phyloP scores from a whole-genome alignment of 1,140 invertebrate genomes.

The Temnothorax nylanderi region DNA sequence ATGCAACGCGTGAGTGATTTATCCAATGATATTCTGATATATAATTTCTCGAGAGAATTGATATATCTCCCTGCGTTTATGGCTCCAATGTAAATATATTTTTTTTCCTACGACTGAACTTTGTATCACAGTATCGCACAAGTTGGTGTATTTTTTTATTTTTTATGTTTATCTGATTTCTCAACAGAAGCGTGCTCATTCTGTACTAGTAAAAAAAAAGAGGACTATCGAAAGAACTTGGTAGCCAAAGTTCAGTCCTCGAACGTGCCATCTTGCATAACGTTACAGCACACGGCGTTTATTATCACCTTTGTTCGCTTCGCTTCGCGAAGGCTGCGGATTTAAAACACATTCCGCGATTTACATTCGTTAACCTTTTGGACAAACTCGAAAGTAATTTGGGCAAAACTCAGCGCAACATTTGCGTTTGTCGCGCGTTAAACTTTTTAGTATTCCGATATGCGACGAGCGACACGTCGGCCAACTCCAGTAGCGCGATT shows the following conservation, averaged over 20 bases:
- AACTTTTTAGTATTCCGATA: background rate
- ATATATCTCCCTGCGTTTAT: background rate
- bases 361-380: background rate
- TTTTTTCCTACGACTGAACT: background rate
- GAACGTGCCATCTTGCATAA: background rate
- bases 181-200: background rate
- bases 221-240: background rate
- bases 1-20: background rate
- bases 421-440: background rate
- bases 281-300: background rate
- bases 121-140: background rate
- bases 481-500: no score
- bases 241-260: conserved; percentile 13
- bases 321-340: background rate
- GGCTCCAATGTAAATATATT: background rate
- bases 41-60: background rate
- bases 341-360: background rate
- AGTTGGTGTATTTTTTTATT: background rate
- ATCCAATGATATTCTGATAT: background rate
- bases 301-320: conserved; percentile 7
- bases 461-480: no score
- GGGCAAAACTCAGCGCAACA: background rate
- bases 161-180: background rate
- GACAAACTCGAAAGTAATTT: background rate
- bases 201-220: background rate